Evolutionary conservation across 64 coral and sea anemone genomes (phyloP).

Genomic region (Astreopora myriophthalma): DNA sequence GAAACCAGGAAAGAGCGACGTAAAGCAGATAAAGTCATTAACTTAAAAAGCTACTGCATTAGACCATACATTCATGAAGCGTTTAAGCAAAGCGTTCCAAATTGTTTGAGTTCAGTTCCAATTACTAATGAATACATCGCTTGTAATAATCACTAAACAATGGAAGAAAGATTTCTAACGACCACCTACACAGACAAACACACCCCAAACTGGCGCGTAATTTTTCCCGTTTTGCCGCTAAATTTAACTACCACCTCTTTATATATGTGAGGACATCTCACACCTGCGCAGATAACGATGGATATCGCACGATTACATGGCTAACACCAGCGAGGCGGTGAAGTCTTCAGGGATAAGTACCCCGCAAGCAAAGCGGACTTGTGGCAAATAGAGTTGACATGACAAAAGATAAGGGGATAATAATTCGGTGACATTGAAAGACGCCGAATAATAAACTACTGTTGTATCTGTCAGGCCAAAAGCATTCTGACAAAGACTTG

Average conservation of each 20-base stretch:
- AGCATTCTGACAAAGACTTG: not conserved
- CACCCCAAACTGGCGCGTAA: slow-evolving; percentile 16
- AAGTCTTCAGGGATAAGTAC: not conserved
- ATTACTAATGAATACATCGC: not conserved
- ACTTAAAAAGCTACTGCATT: not conserved
- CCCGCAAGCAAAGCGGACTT: not conserved
- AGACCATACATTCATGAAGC: not conserved
- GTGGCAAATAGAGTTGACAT: not conserved
- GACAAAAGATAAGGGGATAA: not conserved
- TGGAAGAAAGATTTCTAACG: not conserved
- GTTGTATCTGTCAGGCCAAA: not conserved
- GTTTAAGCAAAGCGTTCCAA: not conserved
- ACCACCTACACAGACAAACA: not conserved
- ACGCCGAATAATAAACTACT: not conserved
- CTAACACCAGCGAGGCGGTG: not conserved
- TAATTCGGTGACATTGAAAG: not conserved
- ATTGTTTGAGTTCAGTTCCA: not conserved
- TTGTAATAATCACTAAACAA: slow-evolving; percentile 3
- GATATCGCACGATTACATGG: not conserved
- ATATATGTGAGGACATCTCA: not conserved
- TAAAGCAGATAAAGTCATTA: not conserved
- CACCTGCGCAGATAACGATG: not conserved
- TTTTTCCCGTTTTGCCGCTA: not conserved
- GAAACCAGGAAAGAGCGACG: not conserved
- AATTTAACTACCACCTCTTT: not conserved